Percentiles rank a stretch among this genome's conserved stretches.
These are phyloP conservation scores for Paramuricea clavata DNA, from an alignment of 92 coral and sea anemone species.

Conservation along the genomic window DNA sequence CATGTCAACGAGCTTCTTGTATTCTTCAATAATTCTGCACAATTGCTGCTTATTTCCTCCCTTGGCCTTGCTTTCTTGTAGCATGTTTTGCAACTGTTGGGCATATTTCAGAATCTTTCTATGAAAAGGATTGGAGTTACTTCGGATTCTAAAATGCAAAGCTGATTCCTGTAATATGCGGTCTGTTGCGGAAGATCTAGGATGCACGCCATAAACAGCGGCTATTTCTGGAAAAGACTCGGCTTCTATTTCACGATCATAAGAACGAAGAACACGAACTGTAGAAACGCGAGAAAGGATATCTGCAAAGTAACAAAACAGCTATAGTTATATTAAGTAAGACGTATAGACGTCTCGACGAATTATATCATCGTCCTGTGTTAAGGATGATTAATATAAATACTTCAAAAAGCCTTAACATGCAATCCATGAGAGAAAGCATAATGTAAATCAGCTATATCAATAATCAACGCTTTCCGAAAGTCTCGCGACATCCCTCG, in stretches of 20 bases:
- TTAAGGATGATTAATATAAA: neutral
- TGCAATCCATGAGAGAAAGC: neutral
- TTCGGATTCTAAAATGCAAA: slow-evolving; percentile 84
- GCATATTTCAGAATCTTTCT: slow-evolving; percentile 62
- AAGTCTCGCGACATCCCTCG: too few relatives aligned
- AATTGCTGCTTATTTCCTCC: slow-evolving; percentile 56
- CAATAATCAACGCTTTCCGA: too few relatives aligned
- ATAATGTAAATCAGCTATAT: too few relatives aligned
- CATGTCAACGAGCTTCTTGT: slow-evolving; percentile 65
- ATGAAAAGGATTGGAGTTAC: slow-evolving; percentile 75
- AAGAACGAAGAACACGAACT: slow-evolving; percentile 74
- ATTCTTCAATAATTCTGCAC: slow-evolving; percentile 58
- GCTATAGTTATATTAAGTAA: neutral
- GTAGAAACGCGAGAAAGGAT: slow-evolving; percentile 67
- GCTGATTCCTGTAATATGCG: slow-evolving; percentile 53
- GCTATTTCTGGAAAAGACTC: slow-evolving; percentile 65
- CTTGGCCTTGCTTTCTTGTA: slow-evolving; percentile 37
- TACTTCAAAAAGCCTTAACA: neutral
- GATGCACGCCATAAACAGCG: slow-evolving; percentile 44
- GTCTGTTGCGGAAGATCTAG: neutral
- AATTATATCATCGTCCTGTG: neutral
- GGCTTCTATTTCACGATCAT: slow-evolving; percentile 80
- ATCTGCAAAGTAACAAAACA: slow-evolving; percentile 57
- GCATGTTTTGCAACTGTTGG: slow-evolving; percentile 51
- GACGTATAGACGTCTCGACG: neutral